These are phyloP conservation scores for Trichomycterus rosablanca DNA, from an alignment of 2,113 vertebrate species.

Conservation along the genomic window DNA sequence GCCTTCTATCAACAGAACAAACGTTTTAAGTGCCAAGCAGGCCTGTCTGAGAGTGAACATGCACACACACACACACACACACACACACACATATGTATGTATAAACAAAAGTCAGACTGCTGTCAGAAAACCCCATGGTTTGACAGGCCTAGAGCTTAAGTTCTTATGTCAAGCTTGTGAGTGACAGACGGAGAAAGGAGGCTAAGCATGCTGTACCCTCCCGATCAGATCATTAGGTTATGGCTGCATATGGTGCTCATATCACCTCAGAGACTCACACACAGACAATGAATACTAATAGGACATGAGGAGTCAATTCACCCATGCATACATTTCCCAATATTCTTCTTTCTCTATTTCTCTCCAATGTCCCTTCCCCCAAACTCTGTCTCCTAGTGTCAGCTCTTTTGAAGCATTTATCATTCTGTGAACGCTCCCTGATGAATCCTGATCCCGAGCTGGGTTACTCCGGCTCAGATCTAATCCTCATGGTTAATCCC, in stretches of 20 bases:
- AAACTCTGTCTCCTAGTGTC: too few relatives aligned
- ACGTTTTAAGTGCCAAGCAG: slow-evolving; percentile 40
- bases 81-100: slow-evolving; percentile 23
- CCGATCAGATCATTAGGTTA: slow-evolving; percentile 39
- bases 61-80: slow-evolving; percentile 15
- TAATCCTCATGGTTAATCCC: slow-evolving; percentile 27
- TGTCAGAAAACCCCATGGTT: slow-evolving; percentile 50
- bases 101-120: slow-evolving; percentile 32
- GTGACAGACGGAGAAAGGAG: slow-evolving; percentile 28
- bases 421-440: slow-evolving; percentile 22
- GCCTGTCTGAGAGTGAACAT: slow-evolving; percentile 44
- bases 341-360: neutral
- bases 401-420: neutral
- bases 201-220: slow-evolving; percentile 22
- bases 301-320: slow-evolving; percentile 19
- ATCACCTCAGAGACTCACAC: slow-evolving; percentile 13
- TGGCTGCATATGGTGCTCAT: slow-evolving; percentile 23
- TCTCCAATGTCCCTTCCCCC: too few relatives aligned
- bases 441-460: slow-evolving; percentile 25
- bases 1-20: slow-evolving; percentile 48
- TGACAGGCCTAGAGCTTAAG: slow-evolving; percentile 49
- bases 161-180: slow-evolving; percentile 49
- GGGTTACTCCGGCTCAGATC: slow-evolving; percentile 18
- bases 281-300: slow-evolving; percentile 19
- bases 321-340: slow-evolving; percentile 8